phyloP scores from a whole-genome alignment of 1,140 invertebrate species.

The Metopolophium dirhodum region DNA sequence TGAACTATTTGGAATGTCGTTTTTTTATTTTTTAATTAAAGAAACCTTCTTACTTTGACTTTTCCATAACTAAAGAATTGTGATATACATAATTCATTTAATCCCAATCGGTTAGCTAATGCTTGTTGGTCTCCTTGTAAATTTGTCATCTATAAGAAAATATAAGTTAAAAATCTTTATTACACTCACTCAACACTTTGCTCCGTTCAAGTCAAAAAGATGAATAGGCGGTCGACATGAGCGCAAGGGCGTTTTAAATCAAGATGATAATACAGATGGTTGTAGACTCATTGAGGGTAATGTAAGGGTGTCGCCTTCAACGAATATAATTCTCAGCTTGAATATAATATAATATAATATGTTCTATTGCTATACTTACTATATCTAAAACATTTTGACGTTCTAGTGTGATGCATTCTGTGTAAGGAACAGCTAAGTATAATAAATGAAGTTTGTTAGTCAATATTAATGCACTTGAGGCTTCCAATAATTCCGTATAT shows the following conservation, averaged over 20 bases:
- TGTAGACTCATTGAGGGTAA: neutral
- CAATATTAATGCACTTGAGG: conserved; percentile 75
- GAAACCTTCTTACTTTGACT: conserved; percentile 63
- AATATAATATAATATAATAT: neutral
- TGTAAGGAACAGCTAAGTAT: conserved; percentile 81
- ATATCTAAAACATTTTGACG: conserved; percentile 70
- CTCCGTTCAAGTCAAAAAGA: too few relatives aligned
- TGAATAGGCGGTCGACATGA: neutral
- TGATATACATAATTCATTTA: conserved; percentile 56
- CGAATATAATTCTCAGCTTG: neutral
- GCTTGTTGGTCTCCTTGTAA: conserved; percentile 44
- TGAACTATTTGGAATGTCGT: neutral
- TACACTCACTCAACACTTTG: neutral
- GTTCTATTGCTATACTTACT: conserved; percentile 63
- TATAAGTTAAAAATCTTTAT: neutral
- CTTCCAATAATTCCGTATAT: conserved; percentile 74
- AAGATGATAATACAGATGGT: neutral
- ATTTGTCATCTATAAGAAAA: conserved; percentile 41
- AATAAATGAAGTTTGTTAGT: conserved; percentile 77
- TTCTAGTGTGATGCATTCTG: conserved; percentile 64
- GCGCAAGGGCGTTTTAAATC: neutral
- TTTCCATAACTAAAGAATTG: conserved; percentile 53
- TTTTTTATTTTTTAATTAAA: neutral
- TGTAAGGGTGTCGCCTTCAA: neutral
- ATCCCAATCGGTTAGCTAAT: conserved; percentile 53